phyloP scores from a whole-genome alignment of 2,113 vertebrate species.

The Sinocyclocheilus grahami region DNA sequence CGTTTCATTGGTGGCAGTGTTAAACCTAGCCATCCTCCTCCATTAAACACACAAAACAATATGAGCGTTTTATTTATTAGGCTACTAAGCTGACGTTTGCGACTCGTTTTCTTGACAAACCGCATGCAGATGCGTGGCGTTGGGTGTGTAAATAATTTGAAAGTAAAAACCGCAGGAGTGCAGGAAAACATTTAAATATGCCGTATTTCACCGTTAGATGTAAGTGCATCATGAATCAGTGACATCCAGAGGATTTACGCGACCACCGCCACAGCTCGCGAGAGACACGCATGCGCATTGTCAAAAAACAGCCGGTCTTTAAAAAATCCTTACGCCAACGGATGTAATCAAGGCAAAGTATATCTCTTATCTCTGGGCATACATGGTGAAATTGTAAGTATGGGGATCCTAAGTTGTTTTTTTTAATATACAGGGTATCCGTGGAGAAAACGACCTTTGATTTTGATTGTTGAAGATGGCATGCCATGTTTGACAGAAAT shows the following conservation, averaged over 20 bases:
- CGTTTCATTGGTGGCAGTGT: background rate
- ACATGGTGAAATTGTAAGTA: constrained; percentile 86
- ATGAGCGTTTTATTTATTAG: background rate
- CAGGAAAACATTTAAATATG: background rate
- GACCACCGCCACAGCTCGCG: constrained; percentile 70
- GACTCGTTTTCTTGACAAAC: background rate
- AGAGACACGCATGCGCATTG: constrained; percentile 78
- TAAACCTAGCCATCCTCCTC: background rate
- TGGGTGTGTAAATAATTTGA: background rate
- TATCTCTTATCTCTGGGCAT: constrained; percentile 80
- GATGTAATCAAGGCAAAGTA: constrained; percentile 83
- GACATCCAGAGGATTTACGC: constrained; percentile 63
- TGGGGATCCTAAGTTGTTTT: constrained; percentile 50
- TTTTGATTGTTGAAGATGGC: constrained; percentile 59
- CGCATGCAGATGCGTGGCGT: background rate
- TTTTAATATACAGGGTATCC: constrained; percentile 32
- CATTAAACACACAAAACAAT: background rate
- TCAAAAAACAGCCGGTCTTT: constrained; percentile 74
- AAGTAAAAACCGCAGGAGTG: background rate
- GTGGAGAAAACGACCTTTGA: constrained; percentile 47
- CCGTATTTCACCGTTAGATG: constrained; percentile 18
- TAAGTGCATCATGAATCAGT: constrained; percentile 54
- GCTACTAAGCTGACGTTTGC: background rate
- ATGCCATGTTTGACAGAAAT: constrained; percentile 69
- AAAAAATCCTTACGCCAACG: constrained; percentile 75